A percentile compares a stretch with the other conserved stretches of the same genome.
phyloP scores from a whole-genome alignment of 2,888 invertebrate genomes.

The Empis stercorea region DNA sequence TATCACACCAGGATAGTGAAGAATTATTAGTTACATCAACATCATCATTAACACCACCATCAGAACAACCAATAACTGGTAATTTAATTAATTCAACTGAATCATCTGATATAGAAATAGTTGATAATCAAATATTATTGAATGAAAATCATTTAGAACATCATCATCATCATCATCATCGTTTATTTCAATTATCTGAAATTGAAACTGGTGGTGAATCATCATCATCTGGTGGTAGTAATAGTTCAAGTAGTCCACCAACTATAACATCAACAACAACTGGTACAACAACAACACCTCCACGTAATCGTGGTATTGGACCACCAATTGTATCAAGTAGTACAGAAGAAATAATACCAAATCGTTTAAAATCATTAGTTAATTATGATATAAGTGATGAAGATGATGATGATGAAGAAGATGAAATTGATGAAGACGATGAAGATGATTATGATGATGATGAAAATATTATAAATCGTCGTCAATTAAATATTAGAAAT shows the following conservation, averaged over 20 bases:
- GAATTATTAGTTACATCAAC: slow-evolving; percentile 26
- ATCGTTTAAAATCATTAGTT: background rate
- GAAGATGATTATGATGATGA: slow-evolving; percentile 3
- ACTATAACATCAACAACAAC: background rate
- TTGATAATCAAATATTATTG: too few relatives aligned
- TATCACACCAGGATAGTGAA: slow-evolving; percentile 16
- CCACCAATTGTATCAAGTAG: slow-evolving; percentile 10
- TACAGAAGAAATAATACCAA: slow-evolving; percentile 6
- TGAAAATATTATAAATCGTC: background rate
- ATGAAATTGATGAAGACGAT: slow-evolving; percentile 4
- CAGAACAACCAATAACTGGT: slow-evolving; percentile 7
- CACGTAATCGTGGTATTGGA: slow-evolving; percentile 1
- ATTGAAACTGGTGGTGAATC: slow-evolving; percentile 8
- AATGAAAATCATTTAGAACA: slow-evolving; percentile 3
- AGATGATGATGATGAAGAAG: slow-evolving; percentile 2
- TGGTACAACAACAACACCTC: slow-evolving; percentile 2
- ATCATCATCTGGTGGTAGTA: slow-evolving; percentile 5
- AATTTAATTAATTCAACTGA: background rate
- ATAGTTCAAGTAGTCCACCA: slow-evolving; percentile 10
- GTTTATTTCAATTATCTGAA: slow-evolving; percentile 11
- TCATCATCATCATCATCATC: slow-evolving; percentile 2
- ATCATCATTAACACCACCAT: slow-evolving; percentile 17
- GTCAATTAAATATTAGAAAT: too few relatives aligned
- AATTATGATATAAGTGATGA: slow-evolving; percentile 1
- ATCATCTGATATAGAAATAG: too few relatives aligned